phyloP scores from a whole-genome alignment of 2,797 vertebrate genomes.

The Leptatherina wallacei region DNA sequence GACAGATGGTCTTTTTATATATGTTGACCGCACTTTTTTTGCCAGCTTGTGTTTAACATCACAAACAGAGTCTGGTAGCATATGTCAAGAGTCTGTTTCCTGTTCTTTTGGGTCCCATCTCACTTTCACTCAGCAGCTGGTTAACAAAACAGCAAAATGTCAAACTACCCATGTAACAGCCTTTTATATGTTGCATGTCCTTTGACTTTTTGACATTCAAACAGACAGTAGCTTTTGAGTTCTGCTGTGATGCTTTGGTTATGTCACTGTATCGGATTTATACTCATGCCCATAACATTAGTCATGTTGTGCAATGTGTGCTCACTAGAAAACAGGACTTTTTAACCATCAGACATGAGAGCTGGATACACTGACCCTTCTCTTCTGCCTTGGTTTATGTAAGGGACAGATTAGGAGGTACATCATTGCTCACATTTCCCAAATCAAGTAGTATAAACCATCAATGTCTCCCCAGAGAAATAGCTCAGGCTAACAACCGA shows the following conservation, averaged over 20 bases:
- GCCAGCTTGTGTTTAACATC: conserved; percentile 8
- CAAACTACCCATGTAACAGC: neutral
- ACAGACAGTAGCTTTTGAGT: conserved; percentile 14
- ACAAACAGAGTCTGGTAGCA: neutral
- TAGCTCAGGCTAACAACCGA: neutral
- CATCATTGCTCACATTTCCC: conserved; percentile 6
- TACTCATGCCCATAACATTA: conserved; percentile 15
- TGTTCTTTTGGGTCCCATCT: conserved; percentile 4
- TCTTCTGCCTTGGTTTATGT: neutral
- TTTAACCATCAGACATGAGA: neutral
- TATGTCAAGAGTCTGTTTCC: neutral
- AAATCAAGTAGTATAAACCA: conserved; percentile 1
- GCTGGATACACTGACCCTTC: neutral
- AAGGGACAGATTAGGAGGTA: neutral
- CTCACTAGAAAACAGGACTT: conserved; percentile 1
- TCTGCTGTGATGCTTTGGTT: conserved; percentile 8
- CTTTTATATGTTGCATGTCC: neutral
- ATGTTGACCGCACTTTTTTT: conserved; percentile 12
- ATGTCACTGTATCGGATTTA: conserved; percentile 17
- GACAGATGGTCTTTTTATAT: neutral
- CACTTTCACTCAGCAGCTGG: conserved; percentile 1
- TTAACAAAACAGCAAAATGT: conserved; percentile 1
- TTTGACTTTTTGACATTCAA: conserved; percentile 15
- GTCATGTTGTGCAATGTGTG: conserved; percentile 16
- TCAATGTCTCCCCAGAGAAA: conserved; percentile 3